Percentiles rank a stretch among this genome's conserved stretches.
Conservation (phyloP, 1,140 invertebrate species). For the Marisa cornuarietis region DNA sequence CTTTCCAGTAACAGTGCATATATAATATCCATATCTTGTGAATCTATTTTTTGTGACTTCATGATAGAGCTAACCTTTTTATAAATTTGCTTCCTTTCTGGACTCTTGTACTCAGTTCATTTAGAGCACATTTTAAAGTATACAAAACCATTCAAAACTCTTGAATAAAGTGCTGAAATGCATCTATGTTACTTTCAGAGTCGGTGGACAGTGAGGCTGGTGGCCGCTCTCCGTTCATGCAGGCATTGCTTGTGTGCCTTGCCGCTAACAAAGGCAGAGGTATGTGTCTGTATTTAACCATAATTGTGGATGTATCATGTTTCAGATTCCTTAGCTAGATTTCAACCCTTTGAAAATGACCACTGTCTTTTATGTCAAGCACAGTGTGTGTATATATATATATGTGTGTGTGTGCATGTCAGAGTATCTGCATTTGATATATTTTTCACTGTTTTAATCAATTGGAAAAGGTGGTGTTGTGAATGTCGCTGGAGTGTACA, state of each 20-base stretch:
- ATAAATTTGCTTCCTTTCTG: too few relatives aligned
- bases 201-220: not conserved
- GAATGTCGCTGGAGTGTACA: slow-evolving; percentile 20
- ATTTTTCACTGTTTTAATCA: not conserved
- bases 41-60: too few relatives aligned
- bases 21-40: too few relatives aligned
- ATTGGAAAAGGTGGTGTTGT: slow-evolving; percentile 18
- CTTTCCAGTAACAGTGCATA: too few relatives aligned
- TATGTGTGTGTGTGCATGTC: slow-evolving; percentile 7
- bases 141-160: not conserved
- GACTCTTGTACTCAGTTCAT: too few relatives aligned
- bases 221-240: slow-evolving; percentile 14
- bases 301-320: not conserved
- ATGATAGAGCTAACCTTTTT: too few relatives aligned
- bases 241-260: slow-evolving; percentile 21
- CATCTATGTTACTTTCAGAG: not conserved
- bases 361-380: too few relatives aligned
- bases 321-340: too few relatives aligned
- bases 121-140: not conserved
- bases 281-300: slow-evolving; percentile 7
- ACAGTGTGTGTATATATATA: not conserved
- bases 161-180: too few relatives aligned
- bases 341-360: too few relatives aligned
- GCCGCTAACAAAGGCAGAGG: slow-evolving; percentile 25
- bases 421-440: not conserved